These are phyloP conservation scores for Papilio glaucus DNA, from an alignment of 1,140 invertebrate genomes.

Conservation along the genomic window DNA sequence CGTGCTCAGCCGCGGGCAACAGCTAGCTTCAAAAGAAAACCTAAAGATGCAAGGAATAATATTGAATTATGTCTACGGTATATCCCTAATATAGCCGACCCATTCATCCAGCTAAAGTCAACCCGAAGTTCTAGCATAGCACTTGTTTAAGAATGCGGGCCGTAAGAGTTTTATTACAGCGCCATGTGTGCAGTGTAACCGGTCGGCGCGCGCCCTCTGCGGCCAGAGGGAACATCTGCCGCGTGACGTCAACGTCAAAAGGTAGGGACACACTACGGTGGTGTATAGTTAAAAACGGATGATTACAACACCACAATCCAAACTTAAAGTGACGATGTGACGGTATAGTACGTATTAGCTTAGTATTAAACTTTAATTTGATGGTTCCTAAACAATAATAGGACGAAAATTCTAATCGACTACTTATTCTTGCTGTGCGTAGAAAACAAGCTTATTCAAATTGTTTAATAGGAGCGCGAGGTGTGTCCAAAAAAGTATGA, in stretches of 20 bases:
- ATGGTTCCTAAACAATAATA: neutral
- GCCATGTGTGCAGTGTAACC: slow-evolving; percentile 7
- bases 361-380: neutral
- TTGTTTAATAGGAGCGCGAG: too few relatives aligned
- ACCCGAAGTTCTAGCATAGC: neutral
- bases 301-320: neutral
- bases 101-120: neutral
- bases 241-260: neutral
- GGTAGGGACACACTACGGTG: neutral
- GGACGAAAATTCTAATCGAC: neutral
- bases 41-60: too few relatives aligned
- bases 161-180: neutral
- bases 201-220: slow-evolving; percentile 3
- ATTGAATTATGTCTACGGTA: neutral
- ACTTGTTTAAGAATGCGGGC: neutral
- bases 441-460: too few relatives aligned
- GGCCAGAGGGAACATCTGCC: neutral
- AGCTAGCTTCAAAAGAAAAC: too few relatives aligned
- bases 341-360: too few relatives aligned
- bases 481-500: too few relatives aligned
- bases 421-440: too few relatives aligned
- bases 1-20: too few relatives aligned
- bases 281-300: neutral
- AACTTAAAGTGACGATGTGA: too few relatives aligned
- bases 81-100: neutral